Conservation (phyloP, 1,140 invertebrate species). For the Philotrypesis tridentata region DNA sequence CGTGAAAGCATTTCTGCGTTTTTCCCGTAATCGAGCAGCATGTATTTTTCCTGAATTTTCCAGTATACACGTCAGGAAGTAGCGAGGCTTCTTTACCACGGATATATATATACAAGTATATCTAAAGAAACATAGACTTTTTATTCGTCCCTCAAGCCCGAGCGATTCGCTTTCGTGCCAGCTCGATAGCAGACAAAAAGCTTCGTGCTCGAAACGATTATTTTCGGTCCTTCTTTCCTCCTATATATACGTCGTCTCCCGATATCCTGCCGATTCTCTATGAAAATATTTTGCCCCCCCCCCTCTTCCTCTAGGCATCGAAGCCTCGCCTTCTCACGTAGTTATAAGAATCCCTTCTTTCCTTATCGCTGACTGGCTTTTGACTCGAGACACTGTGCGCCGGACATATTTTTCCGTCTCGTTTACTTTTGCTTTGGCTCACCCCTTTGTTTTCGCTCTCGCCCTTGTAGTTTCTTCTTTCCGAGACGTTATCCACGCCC, state of each 20-base stretch:
- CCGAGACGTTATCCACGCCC: background rate
- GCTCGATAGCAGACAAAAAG: background rate
- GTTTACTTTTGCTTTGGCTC: slow-evolving; percentile 29
- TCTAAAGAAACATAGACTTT: background rate
- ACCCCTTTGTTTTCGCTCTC: slow-evolving; percentile 37
- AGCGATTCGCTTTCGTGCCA: background rate
- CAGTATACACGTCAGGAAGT: no score
- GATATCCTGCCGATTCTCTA: background rate
- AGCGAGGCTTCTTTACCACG: no score
- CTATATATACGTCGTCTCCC: background rate
- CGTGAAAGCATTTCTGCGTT: no score
- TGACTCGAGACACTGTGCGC: background rate
- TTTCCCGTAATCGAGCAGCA: no score
- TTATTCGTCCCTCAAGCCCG: background rate
- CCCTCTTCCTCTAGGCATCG: background rate
- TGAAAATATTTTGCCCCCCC: background rate
- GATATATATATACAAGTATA: no score
- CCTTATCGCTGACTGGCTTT: background rate
- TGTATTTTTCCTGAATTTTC: no score
- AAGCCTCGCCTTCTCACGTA: background rate
- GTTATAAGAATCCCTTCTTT: background rate
- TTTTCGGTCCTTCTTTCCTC: slow-evolving; percentile 10
- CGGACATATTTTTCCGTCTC: background rate
- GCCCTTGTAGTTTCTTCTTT: slow-evolving; percentile 3
- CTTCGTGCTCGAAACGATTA: slow-evolving; percentile 16